Base-by-base conservation (phyloP, 2,797 vertebrate genomes). In the Knipowitschia caucasica region DNA sequence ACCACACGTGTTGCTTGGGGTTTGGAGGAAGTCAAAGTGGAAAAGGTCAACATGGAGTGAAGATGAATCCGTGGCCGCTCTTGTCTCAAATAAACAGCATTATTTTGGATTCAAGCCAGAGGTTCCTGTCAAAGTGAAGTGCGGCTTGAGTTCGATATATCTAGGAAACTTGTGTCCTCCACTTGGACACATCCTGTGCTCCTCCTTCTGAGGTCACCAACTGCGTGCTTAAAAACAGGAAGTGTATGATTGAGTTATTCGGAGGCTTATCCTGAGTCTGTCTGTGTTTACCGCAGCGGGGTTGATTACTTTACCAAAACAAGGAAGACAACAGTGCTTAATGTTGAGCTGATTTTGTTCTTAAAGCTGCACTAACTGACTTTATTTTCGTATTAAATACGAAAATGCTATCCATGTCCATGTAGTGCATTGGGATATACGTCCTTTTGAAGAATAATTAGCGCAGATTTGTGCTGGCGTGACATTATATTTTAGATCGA, bases 151-250 rank as follows among this genome's bases (percentile, higher is more conserved):
- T 73, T 80, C 62, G 47, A 66, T 53, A 82, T 82, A 73, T 89
- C 85, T 61, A 86, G 81, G 82, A 87, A 87, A 84, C 55, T 61
- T 73, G 62, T 77, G 65, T 82, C 76, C 78, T 83, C 77, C 75
- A 75, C 77, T 82, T 53, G 64, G 64, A 75, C 67, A 80, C 79
- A 83, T 86, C 82, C 85, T 85, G 85, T 66, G 80, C 72, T 82
- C 69, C 83, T 85, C 77, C 83, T 82, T 62, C 67, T 78, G 72
- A 84, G 78, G 81, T 84, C 80, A 69, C 69, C 4, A 64, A 44
- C 74, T 81, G 79, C 77, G 74, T 83, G 81, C 82, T 83, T 59
- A 62, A 88, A 84, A 89, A 89, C 87, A 89, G 87, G 87, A 89
- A 86, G 80, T 71, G 73, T 56, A 50, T 75, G 75, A 84, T 67